Conservation (phyloP, 2,113 vertebrate genomes). For the Chrysemys picta region DNA sequence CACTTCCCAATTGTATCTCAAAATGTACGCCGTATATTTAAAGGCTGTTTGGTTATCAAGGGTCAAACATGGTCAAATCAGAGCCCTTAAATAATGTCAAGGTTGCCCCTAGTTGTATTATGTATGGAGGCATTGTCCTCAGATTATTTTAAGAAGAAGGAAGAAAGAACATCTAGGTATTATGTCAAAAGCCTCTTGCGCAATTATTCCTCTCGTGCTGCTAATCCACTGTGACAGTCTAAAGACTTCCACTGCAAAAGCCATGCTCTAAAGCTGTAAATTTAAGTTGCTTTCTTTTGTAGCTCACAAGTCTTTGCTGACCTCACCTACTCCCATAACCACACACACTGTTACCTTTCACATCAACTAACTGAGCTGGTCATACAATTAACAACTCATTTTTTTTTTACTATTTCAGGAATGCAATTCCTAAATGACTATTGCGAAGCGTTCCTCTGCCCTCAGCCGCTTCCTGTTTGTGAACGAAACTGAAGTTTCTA, state of each 20-base stretch:
- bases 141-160: slow-evolving; percentile 55
- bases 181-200: slow-evolving; percentile 62
- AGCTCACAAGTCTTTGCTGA: not conserved
- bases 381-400: slow-evolving; percentile 13
- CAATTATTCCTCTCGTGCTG: slow-evolving; percentile 43
- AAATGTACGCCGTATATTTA: not conserved
- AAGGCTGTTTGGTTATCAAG: slow-evolving; percentile 9
- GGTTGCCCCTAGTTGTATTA: slow-evolving; percentile 20
- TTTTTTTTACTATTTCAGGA: slow-evolving; percentile 37
- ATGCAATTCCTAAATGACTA: slow-evolving; percentile 29
- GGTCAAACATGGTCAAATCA: slow-evolving; percentile 52
- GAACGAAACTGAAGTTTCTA: not conserved
- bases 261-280: slow-evolving; percentile 31
- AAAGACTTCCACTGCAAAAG: slow-evolving; percentile 51
- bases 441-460: slow-evolving; percentile 37
- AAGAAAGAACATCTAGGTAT: slow-evolving; percentile 58
- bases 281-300: slow-evolving; percentile 39
- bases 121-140: slow-evolving; percentile 36
- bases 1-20: not conserved
- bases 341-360: slow-evolving; percentile 35
- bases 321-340: slow-evolving; percentile 38
- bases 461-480: slow-evolving; percentile 30
- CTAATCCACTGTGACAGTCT: slow-evolving; percentile 37
- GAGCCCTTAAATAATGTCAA: slow-evolving; percentile 38
- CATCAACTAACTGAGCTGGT: not conserved